These are phyloP conservation scores for Thelaira solivaga DNA, from an alignment of 2,888 invertebrate species.

Conservation along the genomic window DNA sequence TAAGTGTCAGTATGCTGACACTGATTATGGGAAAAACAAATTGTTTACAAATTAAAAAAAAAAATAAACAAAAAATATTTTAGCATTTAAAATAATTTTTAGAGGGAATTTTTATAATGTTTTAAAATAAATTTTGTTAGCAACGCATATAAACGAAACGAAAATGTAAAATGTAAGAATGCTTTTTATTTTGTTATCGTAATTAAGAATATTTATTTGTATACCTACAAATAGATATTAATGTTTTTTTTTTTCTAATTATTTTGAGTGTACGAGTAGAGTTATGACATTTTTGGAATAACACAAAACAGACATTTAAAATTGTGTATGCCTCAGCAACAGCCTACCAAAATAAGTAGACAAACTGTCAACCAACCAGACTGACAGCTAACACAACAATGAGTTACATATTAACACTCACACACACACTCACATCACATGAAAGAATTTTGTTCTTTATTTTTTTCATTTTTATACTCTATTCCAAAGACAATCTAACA, in stretches of 20 bases:
- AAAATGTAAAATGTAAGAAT: too few relatives aligned
- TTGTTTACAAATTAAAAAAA: too few relatives aligned
- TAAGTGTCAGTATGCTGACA: too few relatives aligned
- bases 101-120: too few relatives aligned
- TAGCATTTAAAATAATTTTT: too few relatives aligned
- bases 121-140: too few relatives aligned
- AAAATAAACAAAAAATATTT: too few relatives aligned
- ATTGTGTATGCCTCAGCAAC: background rate
- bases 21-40: too few relatives aligned
- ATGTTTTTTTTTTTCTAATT: background rate
- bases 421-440: background rate
- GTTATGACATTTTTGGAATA: background rate
- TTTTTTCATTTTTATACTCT: background rate
- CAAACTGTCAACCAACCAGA: conserved; percentile 26
- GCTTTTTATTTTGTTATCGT: too few relatives aligned
- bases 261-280: conserved; percentile 4
- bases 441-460: too few relatives aligned
- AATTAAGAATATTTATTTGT: too few relatives aligned
- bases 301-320: background rate
- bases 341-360: conserved; percentile 20
- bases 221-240: background rate
- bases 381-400: background rate
- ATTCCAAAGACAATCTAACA: background rate
- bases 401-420: background rate
- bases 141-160: too few relatives aligned